Evolutionary conservation across 2,888 invertebrate species (phyloP).

Genomic region (Trichopoda pennipes): DNA sequence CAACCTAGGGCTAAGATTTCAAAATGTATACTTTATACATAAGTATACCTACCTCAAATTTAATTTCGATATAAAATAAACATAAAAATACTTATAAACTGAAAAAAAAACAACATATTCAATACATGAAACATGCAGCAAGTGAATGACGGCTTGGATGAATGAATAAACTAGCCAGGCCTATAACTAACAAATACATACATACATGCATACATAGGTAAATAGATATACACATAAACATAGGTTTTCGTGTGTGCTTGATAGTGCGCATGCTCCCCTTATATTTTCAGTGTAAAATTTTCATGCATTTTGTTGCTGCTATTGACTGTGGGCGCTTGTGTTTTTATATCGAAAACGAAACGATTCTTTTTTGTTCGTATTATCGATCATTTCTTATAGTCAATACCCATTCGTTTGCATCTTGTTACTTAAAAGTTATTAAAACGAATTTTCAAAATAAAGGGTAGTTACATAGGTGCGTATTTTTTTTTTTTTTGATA

Average conservation of each 20-base stretch:
- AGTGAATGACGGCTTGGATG: conserved; percentile 26
- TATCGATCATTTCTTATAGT: conserved; percentile 20
- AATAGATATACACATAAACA: no score
- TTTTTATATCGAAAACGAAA: conserved; percentile 36
- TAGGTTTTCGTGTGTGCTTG: conserved; percentile 52
- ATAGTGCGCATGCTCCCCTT: conserved; percentile 52
- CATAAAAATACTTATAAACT: not conserved
- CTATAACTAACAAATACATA: conserved; percentile 11
- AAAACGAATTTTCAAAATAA: conserved; percentile 6
- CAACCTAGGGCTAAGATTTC: conserved; percentile 64
- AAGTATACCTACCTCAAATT: conserved; percentile 55
- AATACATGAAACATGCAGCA: conserved; percentile 23
- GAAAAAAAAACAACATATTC: conserved; percentile 2
- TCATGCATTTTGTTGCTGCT: conserved; percentile 67
- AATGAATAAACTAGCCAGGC: conserved; percentile 41
- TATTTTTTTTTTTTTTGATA: no score
- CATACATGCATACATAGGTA: not conserved
- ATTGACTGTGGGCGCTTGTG: conserved; percentile 70
- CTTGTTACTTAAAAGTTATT: conserved; percentile 11
- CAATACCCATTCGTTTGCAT: conserved; percentile 11
- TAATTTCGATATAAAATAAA: conserved; percentile 41
- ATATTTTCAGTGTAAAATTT: conserved; percentile 44
- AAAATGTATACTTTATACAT: conserved; percentile 43
- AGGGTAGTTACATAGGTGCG: no score
- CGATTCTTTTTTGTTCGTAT: not conserved